Evolutionary conservation across 2,797 vertebrate species (phyloP), one percentile per base, ranked within the genome.

Genomic region (Myioborus melanocephalus): DNA sequence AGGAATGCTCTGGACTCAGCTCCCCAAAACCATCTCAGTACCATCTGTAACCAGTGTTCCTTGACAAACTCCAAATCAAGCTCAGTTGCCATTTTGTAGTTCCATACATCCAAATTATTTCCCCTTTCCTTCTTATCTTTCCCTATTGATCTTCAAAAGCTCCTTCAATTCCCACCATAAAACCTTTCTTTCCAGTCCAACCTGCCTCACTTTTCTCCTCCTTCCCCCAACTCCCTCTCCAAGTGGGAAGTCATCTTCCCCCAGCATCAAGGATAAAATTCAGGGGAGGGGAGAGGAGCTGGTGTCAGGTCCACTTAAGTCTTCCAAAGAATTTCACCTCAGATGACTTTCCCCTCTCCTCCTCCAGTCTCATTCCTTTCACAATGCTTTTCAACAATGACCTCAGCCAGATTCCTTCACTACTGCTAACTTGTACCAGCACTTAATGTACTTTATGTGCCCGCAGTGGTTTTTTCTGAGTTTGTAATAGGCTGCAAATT

Each of bases 391-490:
- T 94, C 89, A 93, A 88, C 94, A 91, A 90, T 94, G 89, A 94
- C 89, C 89, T 96, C 95, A 93, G 83, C 77, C 87, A 90, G 93
- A 94, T 96, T 95, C 91, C 87, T 96, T 84, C 85, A 77, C 87
- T 79, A 93, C 89, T 83, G 91, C 93, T 96, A 95, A 95, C 91
- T 96, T 95, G 91, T 96, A 96, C 91, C 85, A 94, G 94, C 83
- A 95, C 94, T 96, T 96, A 91, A 93, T 94, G 96, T 96, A 94
- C 95, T 94, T 94, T 87, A 88, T 84, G 90, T 77, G 94, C 94
- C 93, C 76, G 52, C 90, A 94, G 87, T 90, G 94, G 4, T 56
- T 60, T 97, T 87, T 87, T 82, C 79, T 91, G 94, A 82, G 94
- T 91, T 93, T 95, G 85, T 91, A 94, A 94, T 93, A 94, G 90